phyloP scores from a whole-genome alignment of 2,797 vertebrate species.

The Rhynchotus rufescens region DNA sequence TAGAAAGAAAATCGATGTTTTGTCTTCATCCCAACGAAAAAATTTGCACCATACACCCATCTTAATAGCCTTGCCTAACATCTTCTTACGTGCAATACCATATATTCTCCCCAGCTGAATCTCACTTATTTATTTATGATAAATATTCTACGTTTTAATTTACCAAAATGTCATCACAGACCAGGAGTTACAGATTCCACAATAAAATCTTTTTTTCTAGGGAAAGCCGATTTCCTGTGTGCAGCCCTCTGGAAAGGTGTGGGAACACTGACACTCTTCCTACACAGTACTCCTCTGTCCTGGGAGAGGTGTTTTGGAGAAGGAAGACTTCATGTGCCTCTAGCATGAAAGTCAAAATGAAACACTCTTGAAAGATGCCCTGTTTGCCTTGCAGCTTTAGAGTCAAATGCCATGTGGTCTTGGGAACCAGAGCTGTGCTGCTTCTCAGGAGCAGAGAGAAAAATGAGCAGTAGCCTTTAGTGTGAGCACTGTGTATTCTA shows the following conservation, averaged over 20 bases:
- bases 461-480: constrained; percentile 30
- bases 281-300: constrained; percentile 32
- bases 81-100: neutral
- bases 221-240: neutral
- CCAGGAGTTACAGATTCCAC: neutral
- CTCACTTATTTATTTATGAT: neutral
- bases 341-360: neutral
- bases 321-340: neutral
- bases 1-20: neutral
- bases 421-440: neutral
- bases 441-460: neutral
- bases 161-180: neutral
- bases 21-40: neutral
- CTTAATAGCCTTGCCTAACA: neutral
- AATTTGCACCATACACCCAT: neutral
- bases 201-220: constrained; percentile 25
- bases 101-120: neutral
- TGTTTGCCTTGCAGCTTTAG: constrained; percentile 18
- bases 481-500: neutral
- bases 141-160: neutral
- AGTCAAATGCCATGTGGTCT: neutral
- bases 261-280: neutral
- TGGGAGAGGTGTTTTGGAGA: constrained; percentile 3
- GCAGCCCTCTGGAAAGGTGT: constrained; percentile 23
- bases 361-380: constrained; percentile 44